These are phyloP conservation scores for Morone chrysops DNA, from an alignment of 2,113 vertebrate genomes.

Conservation along the genomic window DNA sequence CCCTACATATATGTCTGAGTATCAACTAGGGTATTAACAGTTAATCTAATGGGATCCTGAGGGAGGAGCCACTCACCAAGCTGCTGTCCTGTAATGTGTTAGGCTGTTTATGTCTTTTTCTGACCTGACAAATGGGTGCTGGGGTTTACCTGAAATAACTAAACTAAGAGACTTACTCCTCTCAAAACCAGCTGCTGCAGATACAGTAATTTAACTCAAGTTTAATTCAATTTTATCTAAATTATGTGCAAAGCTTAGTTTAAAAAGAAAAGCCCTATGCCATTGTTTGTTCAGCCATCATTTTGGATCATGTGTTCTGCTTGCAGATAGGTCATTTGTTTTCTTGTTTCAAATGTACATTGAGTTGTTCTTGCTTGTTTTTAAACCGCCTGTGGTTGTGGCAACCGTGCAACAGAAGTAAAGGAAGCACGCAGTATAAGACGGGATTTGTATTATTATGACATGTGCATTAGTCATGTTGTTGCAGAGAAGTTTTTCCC, in stretches of 20 bases:
- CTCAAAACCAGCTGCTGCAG: neutral
- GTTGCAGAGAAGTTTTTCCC: conserved; percentile 25
- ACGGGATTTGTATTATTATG: conserved; percentile 4
- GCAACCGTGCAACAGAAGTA: neutral
- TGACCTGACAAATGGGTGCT: neutral
- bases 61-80: neutral
- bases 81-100: neutral
- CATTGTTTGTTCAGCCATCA: neutral
- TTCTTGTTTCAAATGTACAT: neutral
- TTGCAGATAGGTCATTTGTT: neutral
- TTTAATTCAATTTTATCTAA: neutral
- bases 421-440: neutral
- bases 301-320: neutral
- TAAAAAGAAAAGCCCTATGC: neutral
- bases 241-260: neutral
- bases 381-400: neutral
- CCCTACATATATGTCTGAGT: neutral
- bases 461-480: conserved; percentile 50
- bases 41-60: neutral
- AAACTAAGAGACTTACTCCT: neutral
- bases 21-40: neutral
- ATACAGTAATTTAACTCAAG: neutral
- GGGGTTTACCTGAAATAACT: neutral
- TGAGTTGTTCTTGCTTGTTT: neutral
- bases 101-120: neutral